Evolutionary conservation across 2,888 invertebrate species (phyloP), one percentile per base, ranked within the genome.

Genomic region (Stictocephala bisonia): DNA sequence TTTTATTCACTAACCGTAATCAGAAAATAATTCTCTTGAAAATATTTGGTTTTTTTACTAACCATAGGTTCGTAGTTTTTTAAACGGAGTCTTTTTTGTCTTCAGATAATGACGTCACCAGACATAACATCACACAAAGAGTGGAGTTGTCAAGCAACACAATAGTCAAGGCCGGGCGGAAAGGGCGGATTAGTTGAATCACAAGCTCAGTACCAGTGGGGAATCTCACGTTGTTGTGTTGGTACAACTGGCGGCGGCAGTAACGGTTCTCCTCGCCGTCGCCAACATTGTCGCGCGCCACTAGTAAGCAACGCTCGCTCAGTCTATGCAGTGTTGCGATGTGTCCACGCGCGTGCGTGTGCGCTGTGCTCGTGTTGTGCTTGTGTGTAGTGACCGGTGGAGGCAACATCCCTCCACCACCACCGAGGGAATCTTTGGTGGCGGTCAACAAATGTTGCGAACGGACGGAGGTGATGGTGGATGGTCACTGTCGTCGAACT

Each of bases 401-500:
- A 13, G 67, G 58, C 24, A 73, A 73, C 41, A 73, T 73, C 2
- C 73, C 73, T 18, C 27, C 68, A 51, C 56, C 73, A 29, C 66
- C 66, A 20, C 68, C 73, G n/a, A 41, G 31, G 15, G 51, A 70
- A 26, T 60, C 64, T 6, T 83, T 85, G 20, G 85, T 91, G 26
- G 86, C 86, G 80, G 88, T 94, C 77, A 92, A 91, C 82, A 94
- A 94, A 87, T 94, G 94, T 82, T 94, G 94, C 84, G 91, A 91
- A 81, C 84, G 85, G 67, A 86, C 90, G 79, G 91, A 94, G 83
- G 84, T 94, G 71, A 88, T 90, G 82, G 86, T 92, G 44, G 91
- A 91, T 81, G 86, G 86, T 71, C 84, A 85, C 75, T 94, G 94
- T 82, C 88, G 88, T 80, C 85, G 87, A 81, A 86, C 89, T 51